Base-by-base conservation (phyloP, 2,113 vertebrate genomes). In the Datnioides undecimradiatus region DNA sequence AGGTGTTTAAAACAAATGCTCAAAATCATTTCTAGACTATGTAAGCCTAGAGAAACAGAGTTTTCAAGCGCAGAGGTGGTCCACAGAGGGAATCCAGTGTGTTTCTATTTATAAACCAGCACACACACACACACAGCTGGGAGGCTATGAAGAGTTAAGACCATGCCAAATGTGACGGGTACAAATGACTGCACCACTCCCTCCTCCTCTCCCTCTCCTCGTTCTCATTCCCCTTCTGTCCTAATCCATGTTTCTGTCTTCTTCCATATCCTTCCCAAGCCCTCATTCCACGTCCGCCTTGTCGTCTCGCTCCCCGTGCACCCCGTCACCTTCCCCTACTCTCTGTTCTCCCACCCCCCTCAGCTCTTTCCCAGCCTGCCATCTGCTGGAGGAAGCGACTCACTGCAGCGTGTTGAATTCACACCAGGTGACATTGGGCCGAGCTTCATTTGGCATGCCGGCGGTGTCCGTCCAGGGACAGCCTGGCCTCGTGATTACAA, bases 301-400 rank as follows among this genome's bases (percentile, higher is more conserved):
- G 38, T 19, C 21, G 54, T 33, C 31, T 63, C 36, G 12, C 55
- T 84, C 34, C 25, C 23, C 1, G 0, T 60, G 49, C 36, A 27
- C 49, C 29, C 16, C 7, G 0, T 52, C 68, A 43, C 73, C 69
- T 66, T 19, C 9, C 10, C 23, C 45, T 25, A 23, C 5, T 17
- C 52, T 10, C 25, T 0, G 0, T 21, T 6, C 17, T 31, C 16
- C 27, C 43, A 11, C 55, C 71, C 59, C 4, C 69, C 55, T 4
- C 68, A 33, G 33, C 36, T 83, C 78, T 90, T 23, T 76, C 73
- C 49, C 78, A 36, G 49, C 57, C 83, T 77, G 87, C 88, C 89
- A 84, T 88, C 90, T 90, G 66, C 72, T 89, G 92, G 89, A 45
- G 23, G 8, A 60, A 23, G 4, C 0, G 0, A 2, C 0, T 1